Percentiles rank a stretch among this genome's conserved stretches.
Evolutionary conservation across 2,113 vertebrate genomes (phyloP).

Genomic region (Sisor rabdophorus): DNA sequence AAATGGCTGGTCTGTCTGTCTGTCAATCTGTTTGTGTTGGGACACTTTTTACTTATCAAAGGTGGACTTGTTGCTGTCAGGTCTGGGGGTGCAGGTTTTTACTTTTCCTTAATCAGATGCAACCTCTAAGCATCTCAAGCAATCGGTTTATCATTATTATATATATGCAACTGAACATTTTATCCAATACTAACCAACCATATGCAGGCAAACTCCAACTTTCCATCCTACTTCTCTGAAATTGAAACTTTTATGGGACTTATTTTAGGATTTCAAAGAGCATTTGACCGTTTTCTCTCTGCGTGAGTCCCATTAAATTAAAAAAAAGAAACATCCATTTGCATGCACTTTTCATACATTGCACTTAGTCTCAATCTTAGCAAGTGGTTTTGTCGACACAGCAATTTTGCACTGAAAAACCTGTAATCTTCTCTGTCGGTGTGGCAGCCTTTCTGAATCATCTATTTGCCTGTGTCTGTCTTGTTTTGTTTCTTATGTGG

Average conservation of each 20-base stretch:
- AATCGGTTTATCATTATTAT: not conserved
- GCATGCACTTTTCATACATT: not conserved
- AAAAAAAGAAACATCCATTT: not conserved
- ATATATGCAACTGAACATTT: not conserved
- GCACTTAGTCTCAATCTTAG: not conserved
- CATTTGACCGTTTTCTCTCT: not conserved
- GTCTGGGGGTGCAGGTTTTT: conserved; percentile 16
- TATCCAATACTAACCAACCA: conserved; percentile 7
- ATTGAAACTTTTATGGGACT: not conserved
- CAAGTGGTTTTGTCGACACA: conserved; percentile 1
- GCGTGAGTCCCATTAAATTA: not conserved
- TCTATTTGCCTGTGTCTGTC: conserved; percentile 7
- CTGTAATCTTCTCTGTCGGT: conserved; percentile 11
- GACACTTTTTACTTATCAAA: conserved; percentile 14
- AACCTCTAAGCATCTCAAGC: conserved; percentile 17
- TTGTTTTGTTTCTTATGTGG: conserved; percentile 9
- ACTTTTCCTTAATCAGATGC: conserved; percentile 27
- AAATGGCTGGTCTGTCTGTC: conserved; percentile 46
- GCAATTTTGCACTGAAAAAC: conserved; percentile 15
- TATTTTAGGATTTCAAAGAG: not conserved
- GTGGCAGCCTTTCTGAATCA: conserved; percentile 2
- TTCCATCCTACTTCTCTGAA: not conserved
- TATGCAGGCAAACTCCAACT: not conserved
- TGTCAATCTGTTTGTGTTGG: conserved; percentile 39
- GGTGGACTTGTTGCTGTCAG: conserved; percentile 28